Evolutionary conservation across 2,888 invertebrate genomes (phyloP).

Genomic region (Aplocera efformata): DNA sequence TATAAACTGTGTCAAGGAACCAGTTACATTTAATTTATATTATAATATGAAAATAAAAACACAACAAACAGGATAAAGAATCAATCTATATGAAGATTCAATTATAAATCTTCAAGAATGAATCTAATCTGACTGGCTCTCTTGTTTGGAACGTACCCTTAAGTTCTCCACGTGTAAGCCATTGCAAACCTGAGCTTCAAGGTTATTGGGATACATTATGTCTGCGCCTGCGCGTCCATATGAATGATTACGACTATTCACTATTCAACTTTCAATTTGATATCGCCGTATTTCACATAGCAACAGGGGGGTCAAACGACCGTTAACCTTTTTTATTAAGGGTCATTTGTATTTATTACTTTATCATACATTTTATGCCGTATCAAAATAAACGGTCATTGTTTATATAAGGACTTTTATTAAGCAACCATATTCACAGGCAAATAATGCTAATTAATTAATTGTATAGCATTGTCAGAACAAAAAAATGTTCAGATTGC

Average conservation of each 20-base stretch:
- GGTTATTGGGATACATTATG: constrained; percentile 35
- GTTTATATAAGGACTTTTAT: constrained; percentile 26
- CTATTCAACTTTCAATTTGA: constrained; percentile 1
- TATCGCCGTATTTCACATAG: constrained; percentile 8
- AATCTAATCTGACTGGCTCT: background rate
- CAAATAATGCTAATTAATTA: constrained; percentile 14
- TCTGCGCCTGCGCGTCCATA: constrained; percentile 21
- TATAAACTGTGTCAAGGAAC: constrained; percentile 11
- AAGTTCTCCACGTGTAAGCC: constrained; percentile 42
- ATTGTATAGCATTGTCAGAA: constrained; percentile 27
- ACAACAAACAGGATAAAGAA: too few relatives aligned
- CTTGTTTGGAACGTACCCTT: constrained; percentile 23
- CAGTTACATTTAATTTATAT: constrained; percentile 1
- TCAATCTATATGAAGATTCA: too few relatives aligned
- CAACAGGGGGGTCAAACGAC: constrained; percentile 1
- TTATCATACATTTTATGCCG: too few relatives aligned
- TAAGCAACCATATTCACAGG: constrained; percentile 31
- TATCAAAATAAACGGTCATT: too few relatives aligned
- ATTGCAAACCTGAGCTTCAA: constrained; percentile 44
- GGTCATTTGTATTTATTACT: too few relatives aligned
- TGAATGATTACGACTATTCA: constrained; percentile 6
- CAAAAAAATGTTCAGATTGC: constrained; percentile 31
- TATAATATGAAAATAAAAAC: too few relatives aligned
- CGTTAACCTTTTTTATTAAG: too few relatives aligned
- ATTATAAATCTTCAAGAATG: too few relatives aligned